Conservation (phyloP, 2,113 vertebrate species). For the Talpa occidentalis region DNA sequence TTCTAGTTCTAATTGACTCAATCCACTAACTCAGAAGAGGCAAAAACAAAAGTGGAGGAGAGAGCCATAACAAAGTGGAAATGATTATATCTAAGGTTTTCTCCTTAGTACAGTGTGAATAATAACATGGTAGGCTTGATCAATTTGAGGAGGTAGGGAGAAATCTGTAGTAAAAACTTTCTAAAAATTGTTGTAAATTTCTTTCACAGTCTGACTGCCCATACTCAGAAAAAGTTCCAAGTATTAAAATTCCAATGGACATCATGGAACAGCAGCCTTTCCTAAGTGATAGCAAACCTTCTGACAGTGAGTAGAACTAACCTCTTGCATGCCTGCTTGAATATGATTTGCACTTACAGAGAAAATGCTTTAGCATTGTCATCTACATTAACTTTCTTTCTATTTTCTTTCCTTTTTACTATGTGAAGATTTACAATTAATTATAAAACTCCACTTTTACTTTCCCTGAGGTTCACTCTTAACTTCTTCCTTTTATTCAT, state of each 20-base stretch:
- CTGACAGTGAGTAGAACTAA: conserved; percentile 96
- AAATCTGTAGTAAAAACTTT: conserved; percentile 65
- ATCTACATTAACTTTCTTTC: conserved; percentile 6
- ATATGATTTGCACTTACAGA: conserved; percentile 77
- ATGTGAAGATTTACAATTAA: conserved; percentile 50
- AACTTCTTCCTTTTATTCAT: conserved; percentile 68
- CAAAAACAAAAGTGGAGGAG: background rate
- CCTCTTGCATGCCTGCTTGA: conserved; percentile 83
- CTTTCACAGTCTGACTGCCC: conserved; percentile 97
- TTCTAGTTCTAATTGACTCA: background rate
- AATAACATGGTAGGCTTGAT: background rate
- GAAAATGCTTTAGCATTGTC: background rate
- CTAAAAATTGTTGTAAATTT: conserved; percentile 88
- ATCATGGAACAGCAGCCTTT: conserved; percentile 99
- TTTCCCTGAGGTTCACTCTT: conserved; percentile 69
- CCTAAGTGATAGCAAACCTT: conserved; percentile 96
- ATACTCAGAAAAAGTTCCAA: conserved; percentile 97
- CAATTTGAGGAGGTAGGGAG: background rate
- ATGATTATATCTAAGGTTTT: background rate
- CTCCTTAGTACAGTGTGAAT: background rate
- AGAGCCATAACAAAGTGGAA: background rate
- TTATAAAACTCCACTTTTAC: conserved; percentile 55
- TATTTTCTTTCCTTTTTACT: conserved; percentile 51
- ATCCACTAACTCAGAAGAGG: background rate
- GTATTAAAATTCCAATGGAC: conserved; percentile 99